Evolutionary conservation across 35 echinoderm and acorn worm genomes (phyloP).

Genomic region (Patiria miniata): DNA sequence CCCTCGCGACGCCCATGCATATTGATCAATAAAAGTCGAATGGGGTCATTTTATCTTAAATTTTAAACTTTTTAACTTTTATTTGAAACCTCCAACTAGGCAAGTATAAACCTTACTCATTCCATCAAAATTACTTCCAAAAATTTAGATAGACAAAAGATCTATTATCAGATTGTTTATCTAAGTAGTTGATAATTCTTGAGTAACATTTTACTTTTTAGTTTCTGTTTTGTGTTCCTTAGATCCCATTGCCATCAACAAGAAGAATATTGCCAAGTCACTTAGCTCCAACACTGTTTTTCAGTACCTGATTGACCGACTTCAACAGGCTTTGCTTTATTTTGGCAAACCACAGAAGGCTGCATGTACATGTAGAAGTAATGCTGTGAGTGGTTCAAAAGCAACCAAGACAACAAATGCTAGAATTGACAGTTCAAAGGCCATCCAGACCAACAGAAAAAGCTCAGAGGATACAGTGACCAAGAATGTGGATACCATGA

Average conservation of each 20-base stretch:
- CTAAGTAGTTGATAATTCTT: too few species aligned
- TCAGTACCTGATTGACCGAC: conserved; percentile 87
- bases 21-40: too few species aligned
- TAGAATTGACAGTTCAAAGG: background rate
- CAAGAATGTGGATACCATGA: background rate
- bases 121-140: too few species aligned
- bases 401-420: background rate
- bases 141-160: too few species aligned
- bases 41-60: too few species aligned
- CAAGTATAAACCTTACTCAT: too few species aligned
- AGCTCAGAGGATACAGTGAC: background rate
- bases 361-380: background rate
- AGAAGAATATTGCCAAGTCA: conserved; percentile 79
- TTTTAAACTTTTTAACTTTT: too few species aligned
- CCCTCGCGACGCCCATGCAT: too few species aligned
- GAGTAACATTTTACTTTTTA: too few species aligned
- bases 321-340: conserved; percentile 78
- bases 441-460: background rate
- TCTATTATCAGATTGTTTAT: too few species aligned
- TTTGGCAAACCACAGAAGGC: conserved; percentile 65
- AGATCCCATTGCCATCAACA: conserved; percentile 81
- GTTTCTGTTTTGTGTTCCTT: too few species aligned
- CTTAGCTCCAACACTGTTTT: conserved; percentile 75
- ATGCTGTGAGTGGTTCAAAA: background rate
- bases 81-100: too few species aligned